Base-by-base conservation (phyloP, 2,888 invertebrate genomes). In the Tryphoninae sp. region DNA sequence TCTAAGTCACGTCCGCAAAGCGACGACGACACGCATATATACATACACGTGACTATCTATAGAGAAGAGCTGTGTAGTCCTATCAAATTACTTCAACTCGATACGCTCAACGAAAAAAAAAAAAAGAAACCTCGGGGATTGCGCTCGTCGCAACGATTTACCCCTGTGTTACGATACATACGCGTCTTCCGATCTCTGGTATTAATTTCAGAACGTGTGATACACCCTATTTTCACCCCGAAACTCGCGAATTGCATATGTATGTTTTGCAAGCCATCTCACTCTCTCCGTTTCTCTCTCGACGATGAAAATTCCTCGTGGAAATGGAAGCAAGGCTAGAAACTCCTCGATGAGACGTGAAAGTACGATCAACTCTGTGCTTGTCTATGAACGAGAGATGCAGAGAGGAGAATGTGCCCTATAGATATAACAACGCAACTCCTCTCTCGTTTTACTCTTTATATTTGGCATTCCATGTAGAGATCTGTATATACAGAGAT, bases 1-100 rank as follows among this genome's bases (percentile, higher is more conserved):
- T 79, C 82, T 77, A 68, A 76, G 82, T 82, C 82, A 82, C 82
- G 82, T 82, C 58, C 79, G 82, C 82, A 79, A 82, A 82, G 82
- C 79, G 79, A 79, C 79, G 82, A 82, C 79, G 61, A 61, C 40
- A 62, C 33, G 51, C 68, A 59, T 51, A 51, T 59, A 76, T 16
- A 45, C 23, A 23, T n/a, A n/a, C 40, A n/a, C n/a, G 26, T 7
- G 45, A 45, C 9, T 19, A 53, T 22, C 3, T 53, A 53, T 74
- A 33, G 22, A 62, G 40, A 55, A 16, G n/a, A 33, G 19, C 11
- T 7, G 51, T 33, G 19, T 23, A 16, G 45, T 58, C 62, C 78
- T 62, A 72, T 81, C 78, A 78, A 76, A 76, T 78, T 78, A 76
- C 72, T 67, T 58, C 61, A 62, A 72, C 58, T 72, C 67, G 74